These are phyloP conservation scores for Bufotes viridis DNA, from an alignment of 2,797 vertebrate genomes.

Conservation along the genomic window DNA sequence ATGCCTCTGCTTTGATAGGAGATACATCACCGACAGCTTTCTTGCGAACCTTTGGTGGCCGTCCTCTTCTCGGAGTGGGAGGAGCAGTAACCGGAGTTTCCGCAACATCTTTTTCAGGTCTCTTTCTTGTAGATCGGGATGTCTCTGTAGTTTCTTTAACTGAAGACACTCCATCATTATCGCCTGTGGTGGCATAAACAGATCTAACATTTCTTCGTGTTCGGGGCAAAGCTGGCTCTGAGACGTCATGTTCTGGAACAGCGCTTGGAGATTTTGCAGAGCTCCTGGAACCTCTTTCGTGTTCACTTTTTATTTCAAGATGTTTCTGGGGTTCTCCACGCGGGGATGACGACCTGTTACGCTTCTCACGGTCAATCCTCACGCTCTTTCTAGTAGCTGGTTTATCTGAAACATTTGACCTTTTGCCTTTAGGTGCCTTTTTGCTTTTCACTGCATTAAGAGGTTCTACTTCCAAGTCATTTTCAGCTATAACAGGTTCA, in stretches of 20 bases:
- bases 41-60: constrained; percentile 91
- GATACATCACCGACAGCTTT: constrained; percentile 82
- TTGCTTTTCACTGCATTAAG: constrained; percentile 81
- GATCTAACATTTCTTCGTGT: constrained; percentile 94
- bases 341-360: constrained; percentile 89
- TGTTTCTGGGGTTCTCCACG: constrained; percentile 85
- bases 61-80: constrained; percentile 85
- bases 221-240: constrained; percentile 85
- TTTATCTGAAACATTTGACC: constrained; percentile 80
- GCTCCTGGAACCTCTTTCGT: constrained; percentile 79
- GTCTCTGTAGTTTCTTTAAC: constrained; percentile 85
- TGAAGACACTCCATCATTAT: constrained; percentile 81
- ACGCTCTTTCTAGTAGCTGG: constrained; percentile 93
- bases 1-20: constrained; percentile 78
- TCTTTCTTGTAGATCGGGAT: constrained; percentile 88
- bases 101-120: constrained; percentile 86
- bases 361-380: constrained; percentile 93
- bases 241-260: constrained; percentile 80
- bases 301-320: constrained; percentile 74
- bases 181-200: constrained; percentile 89
- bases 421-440: constrained; percentile 89
- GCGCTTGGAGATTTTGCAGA: constrained; percentile 87
- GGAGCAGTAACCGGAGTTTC: constrained; percentile 75
- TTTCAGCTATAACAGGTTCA: constrained; percentile 78
- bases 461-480: constrained; percentile 78